Conservation (phyloP, 1,140 invertebrate genomes). For the Rhagoletis zephyria region DNA sequence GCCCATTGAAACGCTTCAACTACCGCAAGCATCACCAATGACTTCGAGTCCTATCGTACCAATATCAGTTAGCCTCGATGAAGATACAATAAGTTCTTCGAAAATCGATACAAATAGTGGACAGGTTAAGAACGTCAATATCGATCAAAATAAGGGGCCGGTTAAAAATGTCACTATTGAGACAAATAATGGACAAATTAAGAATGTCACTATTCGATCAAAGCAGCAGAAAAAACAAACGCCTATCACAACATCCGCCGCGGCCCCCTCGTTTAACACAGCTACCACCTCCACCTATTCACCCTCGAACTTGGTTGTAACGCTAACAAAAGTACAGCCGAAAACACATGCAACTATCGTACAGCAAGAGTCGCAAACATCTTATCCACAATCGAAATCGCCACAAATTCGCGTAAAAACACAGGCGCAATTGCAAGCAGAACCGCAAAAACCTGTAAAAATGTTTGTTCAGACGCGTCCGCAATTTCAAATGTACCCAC, state of each 20-base stretch:
- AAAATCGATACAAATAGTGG: constrained; percentile 18
- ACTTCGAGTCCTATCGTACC: neutral
- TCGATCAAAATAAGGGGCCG: no score
- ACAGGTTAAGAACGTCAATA: neutral
- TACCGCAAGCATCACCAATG: neutral
- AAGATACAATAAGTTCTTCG: constrained; percentile 32
- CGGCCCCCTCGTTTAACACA: neutral
- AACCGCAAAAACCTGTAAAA: neutral
- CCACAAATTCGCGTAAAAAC: constrained; percentile 24
- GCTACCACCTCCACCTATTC: neutral
- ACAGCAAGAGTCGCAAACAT: neutral
- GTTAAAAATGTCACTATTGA: no score
- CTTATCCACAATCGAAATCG: neutral
- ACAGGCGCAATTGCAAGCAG: neutral
- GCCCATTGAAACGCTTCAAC: neutral
- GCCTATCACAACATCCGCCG: no score
- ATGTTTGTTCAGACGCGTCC: neutral
- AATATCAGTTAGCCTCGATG: constrained; percentile 12
- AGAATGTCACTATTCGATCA: no score
- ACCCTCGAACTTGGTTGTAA: neutral
- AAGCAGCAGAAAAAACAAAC: no score
- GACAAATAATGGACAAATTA: no score
- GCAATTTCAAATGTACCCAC: neutral
- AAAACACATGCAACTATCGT: neutral
- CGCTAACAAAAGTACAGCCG: neutral